Conservation (phyloP, 2,888 invertebrate species). For the Coelopa pilipes region DNA sequence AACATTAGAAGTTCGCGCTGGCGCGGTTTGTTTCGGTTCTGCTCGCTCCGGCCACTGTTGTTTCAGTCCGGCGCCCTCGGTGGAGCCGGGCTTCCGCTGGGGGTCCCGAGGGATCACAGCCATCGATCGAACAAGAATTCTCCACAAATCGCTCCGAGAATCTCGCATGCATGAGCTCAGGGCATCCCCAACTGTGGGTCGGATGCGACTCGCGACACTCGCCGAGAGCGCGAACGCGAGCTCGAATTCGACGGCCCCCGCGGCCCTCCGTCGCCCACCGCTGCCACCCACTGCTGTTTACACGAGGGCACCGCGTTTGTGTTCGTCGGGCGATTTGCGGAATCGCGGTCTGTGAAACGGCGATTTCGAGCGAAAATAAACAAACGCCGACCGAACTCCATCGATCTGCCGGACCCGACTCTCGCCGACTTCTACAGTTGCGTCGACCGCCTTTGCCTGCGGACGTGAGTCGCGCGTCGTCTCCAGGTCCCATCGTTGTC, state of each 20-base stretch:
- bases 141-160: no score
- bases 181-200: no score
- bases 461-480: not conserved
- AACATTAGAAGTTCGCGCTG: not conserved
- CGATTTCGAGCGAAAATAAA: constrained; percentile 26
- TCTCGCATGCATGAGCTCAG: not conserved
- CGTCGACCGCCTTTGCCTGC: not conserved
- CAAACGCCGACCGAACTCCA: not conserved
- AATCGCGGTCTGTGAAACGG: constrained; percentile 8
- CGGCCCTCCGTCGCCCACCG: no score
- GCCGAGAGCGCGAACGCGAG: no score
- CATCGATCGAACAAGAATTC: no score
- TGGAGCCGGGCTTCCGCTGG: no score
- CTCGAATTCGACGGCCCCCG: no score
- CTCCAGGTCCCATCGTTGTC: not conserved
- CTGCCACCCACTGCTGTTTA: not conserved
- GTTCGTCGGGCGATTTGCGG: not conserved
- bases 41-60: no score
- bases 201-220: no score
- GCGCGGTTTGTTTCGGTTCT: no score
- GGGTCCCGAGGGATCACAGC: no score
- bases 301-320: not conserved
- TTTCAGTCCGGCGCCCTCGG: no score
- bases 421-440: not conserved
- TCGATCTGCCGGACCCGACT: not conserved